Conservation (phyloP, 2,797 vertebrate genomes). For the Pelodytes ibericus region DNA sequence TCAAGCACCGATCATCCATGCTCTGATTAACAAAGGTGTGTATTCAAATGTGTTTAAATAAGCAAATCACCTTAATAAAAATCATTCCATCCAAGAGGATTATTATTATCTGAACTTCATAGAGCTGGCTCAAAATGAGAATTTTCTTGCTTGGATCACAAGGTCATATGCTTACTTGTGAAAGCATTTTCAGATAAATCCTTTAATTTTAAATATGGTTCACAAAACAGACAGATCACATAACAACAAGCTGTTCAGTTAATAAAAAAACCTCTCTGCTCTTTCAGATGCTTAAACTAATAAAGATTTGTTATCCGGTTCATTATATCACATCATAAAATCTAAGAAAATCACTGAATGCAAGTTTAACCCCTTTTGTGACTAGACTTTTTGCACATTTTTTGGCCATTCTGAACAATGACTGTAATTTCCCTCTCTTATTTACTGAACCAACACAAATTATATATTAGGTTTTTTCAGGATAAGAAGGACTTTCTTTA, state of each 20-base stretch:
- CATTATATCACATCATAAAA: constrained; percentile 55
- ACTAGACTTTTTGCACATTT: too few species aligned
- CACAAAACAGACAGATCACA: constrained; percentile 59
- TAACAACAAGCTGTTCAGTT: constrained; percentile 60
- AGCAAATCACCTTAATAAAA: constrained; percentile 57
- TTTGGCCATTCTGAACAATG: too few species aligned
- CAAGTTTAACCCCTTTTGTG: too few species aligned
- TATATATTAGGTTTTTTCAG: too few species aligned
- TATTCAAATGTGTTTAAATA: constrained; percentile 58
- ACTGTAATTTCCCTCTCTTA: too few species aligned
- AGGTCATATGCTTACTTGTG: constrained; percentile 58
- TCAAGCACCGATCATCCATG: constrained; percentile 1
- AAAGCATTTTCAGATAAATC: constrained; percentile 61
- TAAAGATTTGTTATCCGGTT: constrained; percentile 58
- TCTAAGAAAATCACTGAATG: constrained; percentile 15
- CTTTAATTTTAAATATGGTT: constrained; percentile 65
- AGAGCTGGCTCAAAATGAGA: constrained; percentile 52
- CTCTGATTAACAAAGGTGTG: constrained; percentile 44
- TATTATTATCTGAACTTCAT: constrained; percentile 46
- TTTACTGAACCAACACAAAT: too few species aligned
- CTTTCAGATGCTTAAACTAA: constrained; percentile 60
- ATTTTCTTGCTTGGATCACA: constrained; percentile 50
- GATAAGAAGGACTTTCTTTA: too few species aligned
- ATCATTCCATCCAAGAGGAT: constrained; percentile 42
- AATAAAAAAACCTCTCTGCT: constrained; percentile 60